Conservation (phyloP, 2,797 vertebrate species). For the Numenius phaeopus region DNA sequence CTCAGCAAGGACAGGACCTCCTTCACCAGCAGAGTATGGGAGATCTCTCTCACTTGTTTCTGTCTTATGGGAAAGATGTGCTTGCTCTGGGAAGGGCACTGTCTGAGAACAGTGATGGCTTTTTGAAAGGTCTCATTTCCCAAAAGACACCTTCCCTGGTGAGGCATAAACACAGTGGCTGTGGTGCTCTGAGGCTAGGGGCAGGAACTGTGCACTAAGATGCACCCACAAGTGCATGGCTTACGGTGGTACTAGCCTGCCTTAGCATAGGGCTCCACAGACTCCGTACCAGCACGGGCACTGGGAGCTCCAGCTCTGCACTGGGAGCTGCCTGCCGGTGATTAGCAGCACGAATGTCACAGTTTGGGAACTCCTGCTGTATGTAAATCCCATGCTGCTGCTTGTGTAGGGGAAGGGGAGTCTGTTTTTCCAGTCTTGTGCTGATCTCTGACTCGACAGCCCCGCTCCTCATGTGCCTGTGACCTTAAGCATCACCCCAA, state of each 20-base stretch:
- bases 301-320: neutral
- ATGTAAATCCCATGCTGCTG: neutral
- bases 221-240: accelerated
- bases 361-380: neutral
- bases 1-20: neutral
- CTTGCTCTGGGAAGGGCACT: neutral
- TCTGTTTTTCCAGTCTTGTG: neutral
- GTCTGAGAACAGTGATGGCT: accelerated
- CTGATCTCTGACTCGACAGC: neutral
- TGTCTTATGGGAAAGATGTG: neutral
- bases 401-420: neutral
- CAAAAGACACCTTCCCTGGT: neutral
- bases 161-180: accelerated
- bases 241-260: neutral
- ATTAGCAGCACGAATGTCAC: accelerated
- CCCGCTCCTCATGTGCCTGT: accelerated
- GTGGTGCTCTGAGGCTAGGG: neutral
- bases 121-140: neutral
- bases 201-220: neutral
- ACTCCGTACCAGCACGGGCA: accelerated
- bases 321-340: neutral
- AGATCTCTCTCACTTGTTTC: neutral
- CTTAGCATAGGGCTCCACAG: neutral
- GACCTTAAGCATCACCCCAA: neutral
- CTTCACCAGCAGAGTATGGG: neutral